These are phyloP conservation scores for Anomalospiza imberbis DNA, from an alignment of 2,797 vertebrate genomes.

Conservation along the genomic window DNA sequence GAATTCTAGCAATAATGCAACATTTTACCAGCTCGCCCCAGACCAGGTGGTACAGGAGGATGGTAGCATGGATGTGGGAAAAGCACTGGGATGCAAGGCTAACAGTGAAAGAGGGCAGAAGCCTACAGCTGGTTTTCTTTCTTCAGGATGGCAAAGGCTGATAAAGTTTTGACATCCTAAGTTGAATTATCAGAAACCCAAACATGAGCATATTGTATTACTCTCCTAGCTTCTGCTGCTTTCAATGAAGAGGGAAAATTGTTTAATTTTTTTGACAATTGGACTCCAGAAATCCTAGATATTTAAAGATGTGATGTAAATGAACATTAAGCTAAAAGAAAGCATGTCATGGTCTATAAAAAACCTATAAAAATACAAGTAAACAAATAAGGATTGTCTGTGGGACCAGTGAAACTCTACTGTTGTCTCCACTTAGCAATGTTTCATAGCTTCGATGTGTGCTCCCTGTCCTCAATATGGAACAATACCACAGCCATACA, in stretches of 20 bases:
- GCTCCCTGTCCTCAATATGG: not conserved
- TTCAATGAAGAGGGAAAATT: not conserved
- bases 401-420: not conserved
- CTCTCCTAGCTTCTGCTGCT: not conserved
- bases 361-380: not conserved
- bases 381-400: not conserved
- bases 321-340: not conserved
- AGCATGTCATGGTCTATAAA: not conserved
- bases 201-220: not conserved
- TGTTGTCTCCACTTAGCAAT: not conserved
- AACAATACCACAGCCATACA: not conserved
- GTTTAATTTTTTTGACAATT: not conserved
- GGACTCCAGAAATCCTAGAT: not conserved
- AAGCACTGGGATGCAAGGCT: not conserved
- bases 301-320: not conserved
- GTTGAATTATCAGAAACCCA: constrained; percentile 16
- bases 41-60: not conserved
- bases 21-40: not conserved
- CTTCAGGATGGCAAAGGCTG: not conserved
- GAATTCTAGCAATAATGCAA: not conserved
- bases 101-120: not conserved
- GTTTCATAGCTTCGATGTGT: not conserved
- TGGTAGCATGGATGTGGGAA: not conserved
- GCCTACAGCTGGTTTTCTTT: not conserved
- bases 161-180: not conserved